Evolutionary conservation across 2,113 vertebrate genomes (phyloP), one percentile per base, ranked within the genome.

Genomic region (Centrocercus urophasianus): DNA sequence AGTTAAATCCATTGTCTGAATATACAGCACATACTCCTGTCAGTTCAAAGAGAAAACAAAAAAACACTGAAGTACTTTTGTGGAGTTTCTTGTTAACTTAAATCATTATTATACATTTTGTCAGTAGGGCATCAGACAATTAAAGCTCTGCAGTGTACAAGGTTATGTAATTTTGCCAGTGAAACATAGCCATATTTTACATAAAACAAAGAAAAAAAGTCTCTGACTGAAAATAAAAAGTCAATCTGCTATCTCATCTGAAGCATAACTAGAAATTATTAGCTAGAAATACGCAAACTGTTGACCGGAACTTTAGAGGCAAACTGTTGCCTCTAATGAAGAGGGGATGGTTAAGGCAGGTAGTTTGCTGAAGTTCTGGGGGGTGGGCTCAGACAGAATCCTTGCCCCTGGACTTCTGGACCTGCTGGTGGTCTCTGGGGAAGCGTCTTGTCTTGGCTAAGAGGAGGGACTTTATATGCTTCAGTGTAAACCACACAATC

Each of bases 61-160:
- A 38, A 0, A 8, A 0, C 7, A 4, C 30, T 70, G 8, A 78
- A 72, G 47, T 87, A 84, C 67, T 95, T 89, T n/a, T 54, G 21
- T 85, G 48, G 48, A 84, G n/a, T 88, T 91, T n/a, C 21, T 79
- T 59, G 43, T 79, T 93, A 89, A 84, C 66, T 72, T 63, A 72
- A 80, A 61, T 80, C 10, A 64, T 48, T 74, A 34, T 54, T 88
- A 80, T 65, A 89, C 78, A 75, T 84, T 42, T 61, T 73, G 67
- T 91, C 54, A 85, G 28, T 83, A 70, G 8, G 47, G 32, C 30
- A 72, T 70, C 48, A 87, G 69, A 78, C 28, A 75, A 52, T 65
- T 79, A 67, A 89, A 91, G 61, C 59, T 64, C 15, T 42, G 36
- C 67, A 63, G 2, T 70, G n/a, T 83, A 66, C 38, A 66, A 66